phyloP scores from a whole-genome alignment of 2,888 invertebrate genomes.

The Scaptomyza cyrtandrae region DNA sequence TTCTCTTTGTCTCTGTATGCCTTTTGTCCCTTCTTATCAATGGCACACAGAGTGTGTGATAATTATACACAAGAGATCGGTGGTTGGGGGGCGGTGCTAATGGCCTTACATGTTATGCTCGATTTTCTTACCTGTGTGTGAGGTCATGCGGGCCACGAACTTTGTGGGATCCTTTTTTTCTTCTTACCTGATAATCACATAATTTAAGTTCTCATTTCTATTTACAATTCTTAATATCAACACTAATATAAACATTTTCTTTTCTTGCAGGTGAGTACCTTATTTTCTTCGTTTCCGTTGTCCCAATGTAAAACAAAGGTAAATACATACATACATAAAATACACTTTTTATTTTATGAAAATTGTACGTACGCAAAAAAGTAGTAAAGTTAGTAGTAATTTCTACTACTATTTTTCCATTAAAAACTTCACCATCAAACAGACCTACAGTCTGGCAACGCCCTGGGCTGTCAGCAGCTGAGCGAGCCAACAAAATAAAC shows the following conservation, averaged over 20 bases:
- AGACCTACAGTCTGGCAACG: constrained; percentile 54
- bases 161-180: constrained; percentile 12
- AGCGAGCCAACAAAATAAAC: constrained; percentile 39
- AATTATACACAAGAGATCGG: constrained; percentile 55
- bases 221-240: constrained; percentile 3
- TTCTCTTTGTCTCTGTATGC: constrained; percentile 20
- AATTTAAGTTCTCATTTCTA: constrained; percentile 25
- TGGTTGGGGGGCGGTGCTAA: constrained; percentile 33
- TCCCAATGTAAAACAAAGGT: not conserved
- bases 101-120: constrained; percentile 32
- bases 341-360: not conserved
- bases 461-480: constrained; percentile 64
- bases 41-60: constrained; percentile 65
- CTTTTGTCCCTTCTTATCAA: constrained; percentile 45
- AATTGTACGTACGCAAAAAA: not conserved
- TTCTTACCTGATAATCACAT: constrained; percentile 33
- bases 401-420: constrained; percentile 45
- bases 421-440: constrained; percentile 8
- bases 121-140: constrained; percentile 12
- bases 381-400: constrained; percentile 33
- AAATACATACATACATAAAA: constrained; percentile 1
- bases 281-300: not conserved
- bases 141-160: constrained; percentile 47
- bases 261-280: constrained; percentile 62
- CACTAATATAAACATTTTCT: constrained; percentile 26